Percentiles rank a stretch among this genome's conserved stretches.
phyloP scores from a whole-genome alignment of 2,797 vertebrate species.

The Enteromius unitaeniatus region DNA sequence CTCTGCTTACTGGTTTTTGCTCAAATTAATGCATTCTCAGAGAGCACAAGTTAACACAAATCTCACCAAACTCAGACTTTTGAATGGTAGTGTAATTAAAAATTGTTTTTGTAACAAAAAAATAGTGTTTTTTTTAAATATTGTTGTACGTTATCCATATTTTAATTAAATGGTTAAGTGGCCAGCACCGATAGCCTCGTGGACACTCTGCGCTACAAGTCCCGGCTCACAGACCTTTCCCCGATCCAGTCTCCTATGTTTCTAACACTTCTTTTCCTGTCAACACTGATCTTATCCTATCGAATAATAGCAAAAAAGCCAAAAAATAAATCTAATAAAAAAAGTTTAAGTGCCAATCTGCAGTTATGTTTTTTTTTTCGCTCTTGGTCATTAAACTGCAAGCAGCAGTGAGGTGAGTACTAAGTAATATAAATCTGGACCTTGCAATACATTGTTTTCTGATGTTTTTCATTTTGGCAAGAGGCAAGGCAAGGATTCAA shows the following conservation, averaged over 20 bases:
- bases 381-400: not conserved
- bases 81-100: not conserved
- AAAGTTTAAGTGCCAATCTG: too few relatives aligned
- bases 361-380: too few relatives aligned
- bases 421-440: slow-evolving; percentile 2
- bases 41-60: not conserved
- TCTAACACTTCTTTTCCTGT: too few relatives aligned
- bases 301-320: too few relatives aligned
- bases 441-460: not conserved
- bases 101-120: too few relatives aligned
- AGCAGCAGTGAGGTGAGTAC: not conserved
- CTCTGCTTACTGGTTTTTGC: not conserved
- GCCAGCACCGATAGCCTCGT: not conserved
- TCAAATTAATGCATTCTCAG: not conserved
- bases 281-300: too few relatives aligned
- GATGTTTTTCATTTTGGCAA: not conserved
- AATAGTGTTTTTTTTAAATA: not conserved
- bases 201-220: too few relatives aligned
- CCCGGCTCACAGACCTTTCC: too few relatives aligned
- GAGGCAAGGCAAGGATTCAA: not conserved
- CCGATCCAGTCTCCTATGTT: too few relatives aligned
- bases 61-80: not conserved
- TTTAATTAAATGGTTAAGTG: not conserved
- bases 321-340: too few relatives aligned
- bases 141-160: not conserved